Base-by-base conservation (phyloP, 2,797 vertebrate species). In the Galagoides demidoff region DNA sequence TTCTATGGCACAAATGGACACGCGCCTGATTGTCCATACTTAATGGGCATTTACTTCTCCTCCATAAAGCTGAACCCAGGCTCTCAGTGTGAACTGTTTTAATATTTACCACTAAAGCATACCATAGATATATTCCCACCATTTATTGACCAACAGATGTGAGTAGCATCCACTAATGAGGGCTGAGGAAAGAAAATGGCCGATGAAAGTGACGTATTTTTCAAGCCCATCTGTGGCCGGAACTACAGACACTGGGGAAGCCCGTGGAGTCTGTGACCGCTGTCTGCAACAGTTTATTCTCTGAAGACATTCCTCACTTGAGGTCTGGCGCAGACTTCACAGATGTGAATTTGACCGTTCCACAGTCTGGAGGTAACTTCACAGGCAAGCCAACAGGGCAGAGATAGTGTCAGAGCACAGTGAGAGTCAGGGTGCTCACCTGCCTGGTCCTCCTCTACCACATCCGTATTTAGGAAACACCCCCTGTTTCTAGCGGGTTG, bases 391-490 rank as follows among this genome's bases (percentile, higher is more conserved):
- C 31, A 25, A 45, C 2, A 9, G 14, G 22, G 31, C 34, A 3
- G 13, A 17, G 22, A 1, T 1, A 22, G 6, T 31, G 16, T 45
- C 22, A 27, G 7, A n/a, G 25, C n/a, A 14, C 37, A 12, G 1
- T 0, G 10, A 3, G 49, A 64, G n/a, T 27, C 76, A 10, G 3
- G 20, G 27, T n/a, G 59, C 9, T 1, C 27, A 16, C 3, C 39
- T 14, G 34, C 23, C 29, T 12, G 6, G 0, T 19, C 0, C 29
- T 12, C 2, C 0, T 76, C n/a, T 16, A 7, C 17, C 22, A 39
- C 22, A 22, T 13, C 23, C 0, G 23, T 0, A 0, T 64, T 31
- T n/a, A 17, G 2, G 9, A 73, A 59, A 23, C 0, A 0, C 3
- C 61, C n/a, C 11, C 6, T 23, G 8, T 19, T 13, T 39, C 29